Evolutionary conservation across 2,888 invertebrate species (phyloP), one percentile per base, ranked within the genome.

Genomic region (Perdita meconis): DNA sequence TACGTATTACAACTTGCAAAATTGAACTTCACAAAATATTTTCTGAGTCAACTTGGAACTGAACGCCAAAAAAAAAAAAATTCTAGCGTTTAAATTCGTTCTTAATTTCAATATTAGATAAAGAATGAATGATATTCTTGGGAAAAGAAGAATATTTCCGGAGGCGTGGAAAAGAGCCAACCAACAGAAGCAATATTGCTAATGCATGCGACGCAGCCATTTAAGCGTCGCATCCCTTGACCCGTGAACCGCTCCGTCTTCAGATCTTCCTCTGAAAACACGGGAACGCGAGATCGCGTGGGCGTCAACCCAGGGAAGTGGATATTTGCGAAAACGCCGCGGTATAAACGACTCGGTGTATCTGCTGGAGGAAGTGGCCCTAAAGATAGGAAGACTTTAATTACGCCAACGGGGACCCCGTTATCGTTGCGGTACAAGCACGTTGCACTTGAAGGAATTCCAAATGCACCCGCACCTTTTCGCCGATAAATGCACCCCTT

Each of bases 301-400:
- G 80, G 73, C 55, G 50, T 51, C 26, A 63, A 51, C 51, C 34
- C 61, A n/a, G 64, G 65, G 47, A 73, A 78, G 73, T 66, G 57
- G 53, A 63, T 57, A 73, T 80, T 78, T 73, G 73, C 63, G 78
- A 65, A 73, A 67, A 70, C 36, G 13, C 30, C 2, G 53, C 19
- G 47, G 26, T 30, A 65, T 13, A 63, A 64, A 59, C 55, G 63
- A 59, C 57, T 38, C 26, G 30, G 61, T 51, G 63, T 59, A 47
- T 59, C 59, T 26, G 57, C 13, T 34, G 12, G 38, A 53, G 77
- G 66, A 77, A 68, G 60, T 40, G 60, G 50, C n/a, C 50, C 55
- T 59, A 63, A 78, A 69, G 77, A 72, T 71, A 77, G 56, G 22
- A 63, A 57, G 72, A 67, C 69, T 70, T 78, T 80, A 80, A 78